A percentile compares a stretch with the other conserved stretches of the same genome.
These are phyloP conservation scores for Zalophus californianus DNA, from an alignment of 2,797 vertebrate genomes.

Conservation along the genomic window DNA sequence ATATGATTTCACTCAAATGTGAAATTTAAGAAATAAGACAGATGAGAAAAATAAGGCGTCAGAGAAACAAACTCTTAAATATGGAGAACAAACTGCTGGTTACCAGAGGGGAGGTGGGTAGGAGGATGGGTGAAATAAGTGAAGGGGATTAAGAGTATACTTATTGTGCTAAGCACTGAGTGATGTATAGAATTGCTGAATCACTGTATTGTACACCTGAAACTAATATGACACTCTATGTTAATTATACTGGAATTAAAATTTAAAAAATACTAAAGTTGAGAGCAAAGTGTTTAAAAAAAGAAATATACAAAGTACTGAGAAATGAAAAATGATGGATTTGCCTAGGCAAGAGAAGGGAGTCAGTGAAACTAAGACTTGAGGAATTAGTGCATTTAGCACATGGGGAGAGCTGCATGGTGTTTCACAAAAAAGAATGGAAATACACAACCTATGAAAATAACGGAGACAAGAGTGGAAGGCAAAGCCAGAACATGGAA, in stretches of 20 bases:
- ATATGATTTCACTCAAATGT: not conserved
- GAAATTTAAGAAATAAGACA: not conserved
- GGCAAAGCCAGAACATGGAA: not conserved
- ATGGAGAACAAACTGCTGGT: not conserved
- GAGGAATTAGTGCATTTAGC: not conserved
- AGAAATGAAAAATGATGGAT: not conserved
- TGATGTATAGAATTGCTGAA: not conserved
- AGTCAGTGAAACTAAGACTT: not conserved
- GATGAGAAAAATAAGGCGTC: not conserved
- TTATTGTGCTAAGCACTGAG: not conserved
- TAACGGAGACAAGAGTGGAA: not conserved
- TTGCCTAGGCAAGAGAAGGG: not conserved
- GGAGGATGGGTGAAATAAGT: not conserved
- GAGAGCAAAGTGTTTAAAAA: not conserved
- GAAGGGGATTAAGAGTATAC: not conserved
- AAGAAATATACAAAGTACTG: not conserved
- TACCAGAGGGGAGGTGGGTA: not conserved
- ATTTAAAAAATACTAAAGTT: not conserved
- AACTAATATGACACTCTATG: not conserved
- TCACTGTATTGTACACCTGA: not conserved
- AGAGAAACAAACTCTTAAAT: not conserved
- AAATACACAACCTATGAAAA: not conserved
- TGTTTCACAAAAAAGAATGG: not conserved
- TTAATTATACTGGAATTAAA: not conserved
- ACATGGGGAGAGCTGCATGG: not conserved